Evolutionary conservation across 2,888 invertebrate genomes (phyloP), one percentile per base, ranked within the genome.

Genomic region (Pogonocherus hispidulus): DNA sequence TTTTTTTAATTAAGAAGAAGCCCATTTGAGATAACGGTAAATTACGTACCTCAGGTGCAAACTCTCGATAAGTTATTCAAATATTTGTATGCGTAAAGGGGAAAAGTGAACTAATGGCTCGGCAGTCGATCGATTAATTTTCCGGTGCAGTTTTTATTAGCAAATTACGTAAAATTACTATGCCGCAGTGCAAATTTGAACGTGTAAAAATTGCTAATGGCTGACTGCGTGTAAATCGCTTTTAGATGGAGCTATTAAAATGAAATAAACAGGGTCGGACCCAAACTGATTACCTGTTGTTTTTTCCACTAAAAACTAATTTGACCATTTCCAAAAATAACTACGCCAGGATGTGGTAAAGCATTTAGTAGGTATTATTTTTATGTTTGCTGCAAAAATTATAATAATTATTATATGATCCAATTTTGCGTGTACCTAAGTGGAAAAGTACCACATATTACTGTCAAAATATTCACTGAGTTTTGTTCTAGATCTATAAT

Each of bases 121-220:
- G 55, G 64, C 47, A 41, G 44, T 27, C 11, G 41, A 59, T 59
- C 65, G 59, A 59, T 66, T 66, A 59, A 66, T 59, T 66, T 66
- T 59, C 59, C 52, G 59, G 52, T 35, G 65, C 65, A 59, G 59
- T 32, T 59, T 59, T 59, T 59, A 59, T 59, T 59, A 66, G 52
- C 52, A 52, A 64, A 64, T 64, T 64, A 64, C 56, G 49, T 23
- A 49, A 59, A 66, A 66, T 66, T 66, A 59, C 65, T 52, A 66
- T 66, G 52, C 54, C 59, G 27, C 59, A 22, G 55, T 57, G 56
- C 49, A 56, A 65, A 65, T 65, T 65, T 57, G 32, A 65, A 65
- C 57, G 64, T 65, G 57, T 64, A 65, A 56, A 65, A 57, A 51
- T 65, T 37, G 64, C 64, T 56, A 37, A 65, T 41, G 23, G 56